Evolutionary conservation across 2,888 invertebrate species (phyloP), one percentile per base, ranked within the genome.

Genomic region (Prosopocoilus inquinatus): DNA sequence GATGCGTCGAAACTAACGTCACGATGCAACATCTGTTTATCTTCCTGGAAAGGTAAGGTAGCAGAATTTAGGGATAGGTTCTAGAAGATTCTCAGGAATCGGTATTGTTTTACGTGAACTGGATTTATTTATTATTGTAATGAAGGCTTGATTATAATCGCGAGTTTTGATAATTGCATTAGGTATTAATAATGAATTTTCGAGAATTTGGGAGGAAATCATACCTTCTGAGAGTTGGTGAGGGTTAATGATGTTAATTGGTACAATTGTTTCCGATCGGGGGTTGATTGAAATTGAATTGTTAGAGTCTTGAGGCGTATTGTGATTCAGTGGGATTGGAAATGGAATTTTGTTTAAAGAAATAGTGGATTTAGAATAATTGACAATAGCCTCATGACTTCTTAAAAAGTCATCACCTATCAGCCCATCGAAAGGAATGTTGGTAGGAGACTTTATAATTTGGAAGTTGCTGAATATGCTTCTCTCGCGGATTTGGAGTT

Each of bases 321-420:
- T 48, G n/a, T 11, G 38, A 15, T 38, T 38, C 1, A 48, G 2
- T 5, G 48, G 48, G 11, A 48, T 36, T 15, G 8, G 15, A 12
- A 9, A 13, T 9, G 12, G 11, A 4, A 36, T n/a, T 7, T 36
- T 12, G 9, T 35, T 36, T 4, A 48, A n/a, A 13, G 8, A 2
- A 7, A 48, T 38, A 36, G 36, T 38, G 4, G 13, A 48, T n/a
- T 48, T 16, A 20, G 32, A 12, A 16, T 46, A 60, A 43, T 58
- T 41, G 8, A 68, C 60, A 13, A 49, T 9, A 12, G 62, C 55
- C 16, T 53, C 39, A 32, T 59, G 16, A 9, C 5, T 7, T 43
- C 50, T 47, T 9, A 67, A 16, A 41, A 64, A 61, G 41, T 67
- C 64, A 28, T 63, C 61, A 13, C 64, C 66, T 39, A 66, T 32